Evolutionary conservation across 1,140 invertebrate genomes (phyloP), one percentile per base, ranked within the genome.

Genomic region (Colletes latitarsis): DNA sequence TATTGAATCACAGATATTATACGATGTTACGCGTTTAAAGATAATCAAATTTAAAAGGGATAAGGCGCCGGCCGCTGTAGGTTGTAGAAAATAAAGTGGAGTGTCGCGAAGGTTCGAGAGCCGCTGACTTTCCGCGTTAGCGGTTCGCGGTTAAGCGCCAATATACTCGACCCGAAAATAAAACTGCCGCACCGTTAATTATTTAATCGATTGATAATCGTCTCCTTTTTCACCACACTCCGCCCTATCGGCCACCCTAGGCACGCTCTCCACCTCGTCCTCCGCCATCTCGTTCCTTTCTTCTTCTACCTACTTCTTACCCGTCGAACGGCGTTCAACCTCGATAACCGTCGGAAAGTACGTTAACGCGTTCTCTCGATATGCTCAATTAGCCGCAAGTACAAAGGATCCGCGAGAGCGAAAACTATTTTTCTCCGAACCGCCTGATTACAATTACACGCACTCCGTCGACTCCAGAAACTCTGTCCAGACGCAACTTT

Each of bases 351-450:
- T 74, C 53, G 57, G 52, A 58, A 62, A 71, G 62, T 62, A 63
- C 57, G 57, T 30, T 21, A 62, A 58, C 76, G 64, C 58, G 71
- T 83, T 68, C 69, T 58, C 75, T 66, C 84, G 80, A 75, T 30
- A 30, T 82, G 84, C 84, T 86, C 84, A 86, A 86, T 82, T 85
- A 79, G 76, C 53, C 60, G 43, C 68, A 85, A 85, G 84, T 86
- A 86, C 84, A 86, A 86, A 85, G 52, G 49, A 75, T 55, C 67
- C 69, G 62, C 73, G 46, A 71, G 30, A 64, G 55, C 66, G 60
- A 14, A 81, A 77, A 39, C 66, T 85, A 84, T 85, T 85, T 85
- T 85, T 85, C 64, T 49, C 66, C 73, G 66, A 60, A 74, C 53
- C 74, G 55, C 76, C 49, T 63, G 21, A 75, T 58, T 14, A 19